phyloP scores from a whole-genome alignment of 1,140 invertebrate species.

The Caerostris extrusa region DNA sequence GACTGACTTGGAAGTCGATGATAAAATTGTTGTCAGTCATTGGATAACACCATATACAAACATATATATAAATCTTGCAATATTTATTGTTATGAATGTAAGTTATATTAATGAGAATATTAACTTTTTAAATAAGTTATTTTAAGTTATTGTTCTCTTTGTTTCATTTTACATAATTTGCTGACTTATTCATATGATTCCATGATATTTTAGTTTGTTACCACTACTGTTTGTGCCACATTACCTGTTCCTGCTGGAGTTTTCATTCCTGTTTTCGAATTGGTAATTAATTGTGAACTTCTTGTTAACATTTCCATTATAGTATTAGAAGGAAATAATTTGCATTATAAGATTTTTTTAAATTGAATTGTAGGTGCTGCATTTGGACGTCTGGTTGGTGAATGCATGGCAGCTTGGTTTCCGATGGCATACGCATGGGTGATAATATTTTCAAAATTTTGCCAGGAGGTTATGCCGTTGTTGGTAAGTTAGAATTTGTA shows the following conservation, averaged over 20 bases:
- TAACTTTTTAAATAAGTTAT: background rate
- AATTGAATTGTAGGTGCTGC: conserved; percentile 87
- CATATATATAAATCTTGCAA: conserved; percentile 91
- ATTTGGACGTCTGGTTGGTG: conserved; percentile 94
- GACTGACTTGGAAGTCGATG: conserved; percentile 89
- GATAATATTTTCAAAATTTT: conserved; percentile 92
- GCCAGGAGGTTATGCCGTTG: conserved; percentile 87
- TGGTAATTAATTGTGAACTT: conserved; percentile 82
- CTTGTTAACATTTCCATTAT: background rate
- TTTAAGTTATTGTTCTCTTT: background rate
- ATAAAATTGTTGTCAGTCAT: conserved; percentile 91
- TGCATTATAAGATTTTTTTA: background rate
- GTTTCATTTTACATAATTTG: background rate
- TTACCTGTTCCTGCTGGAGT: conserved; percentile 84
- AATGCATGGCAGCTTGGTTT: conserved; percentile 95
- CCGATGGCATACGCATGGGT: conserved; percentile 93
- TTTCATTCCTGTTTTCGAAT: conserved; percentile 97
- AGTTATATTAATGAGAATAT: conserved; percentile 80
- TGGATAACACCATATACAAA: conserved; percentile 93
- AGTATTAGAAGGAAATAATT: background rate
- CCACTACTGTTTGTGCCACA: conserved; percentile 96
- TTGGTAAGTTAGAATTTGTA: conserved; percentile 79
- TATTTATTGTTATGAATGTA: conserved; percentile 94
- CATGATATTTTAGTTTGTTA: conserved; percentile 88
- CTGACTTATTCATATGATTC: background rate